Evolutionary conservation across 1,140 invertebrate genomes (phyloP).

Genomic region (Drosophila bifasciata): DNA sequence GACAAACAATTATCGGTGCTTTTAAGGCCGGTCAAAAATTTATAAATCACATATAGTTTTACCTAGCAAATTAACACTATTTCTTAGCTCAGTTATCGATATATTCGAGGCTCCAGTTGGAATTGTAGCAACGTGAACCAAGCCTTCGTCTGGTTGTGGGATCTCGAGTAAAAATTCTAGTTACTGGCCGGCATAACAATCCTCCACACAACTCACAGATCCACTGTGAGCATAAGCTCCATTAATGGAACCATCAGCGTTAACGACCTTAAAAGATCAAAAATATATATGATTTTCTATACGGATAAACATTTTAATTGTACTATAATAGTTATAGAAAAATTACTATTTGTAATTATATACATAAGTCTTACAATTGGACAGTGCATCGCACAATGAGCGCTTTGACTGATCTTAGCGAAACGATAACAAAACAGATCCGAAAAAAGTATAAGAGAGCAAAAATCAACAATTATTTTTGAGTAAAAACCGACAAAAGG

Average conservation of each 20-base stretch:
- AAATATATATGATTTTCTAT: conserved; percentile 1
- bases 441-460: too few relatives aligned
- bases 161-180: conserved; percentile 92
- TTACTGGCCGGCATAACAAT: conserved; percentile 88
- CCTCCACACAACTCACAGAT: conserved; percentile 76
- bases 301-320: conserved; percentile 8
- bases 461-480: too few relatives aligned
- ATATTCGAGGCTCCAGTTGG: conserved; percentile 94
- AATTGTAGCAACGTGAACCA: conserved; percentile 93
- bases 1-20: not conserved
- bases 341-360: too few relatives aligned
- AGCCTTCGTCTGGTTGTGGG: conserved; percentile 89
- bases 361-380: too few relatives aligned
- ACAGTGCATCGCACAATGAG: too few relatives aligned
- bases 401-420: too few relatives aligned
- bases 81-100: conserved; percentile 94
- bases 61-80: conserved; percentile 95
- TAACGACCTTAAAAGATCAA: conserved; percentile 66
- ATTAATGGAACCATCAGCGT: conserved; percentile 74
- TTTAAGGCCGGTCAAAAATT: not conserved
- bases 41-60: conserved; percentile 77
- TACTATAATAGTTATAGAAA: not conserved
- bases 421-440: too few relatives aligned
- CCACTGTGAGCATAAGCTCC: conserved; percentile 82
- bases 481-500: too few relatives aligned